Percentiles rank a stretch among this genome's conserved stretches.
These are phyloP conservation scores for Leptopilina clavipes DNA, from an alignment of 1,140 invertebrate genomes.

Conservation along the genomic window DNA sequence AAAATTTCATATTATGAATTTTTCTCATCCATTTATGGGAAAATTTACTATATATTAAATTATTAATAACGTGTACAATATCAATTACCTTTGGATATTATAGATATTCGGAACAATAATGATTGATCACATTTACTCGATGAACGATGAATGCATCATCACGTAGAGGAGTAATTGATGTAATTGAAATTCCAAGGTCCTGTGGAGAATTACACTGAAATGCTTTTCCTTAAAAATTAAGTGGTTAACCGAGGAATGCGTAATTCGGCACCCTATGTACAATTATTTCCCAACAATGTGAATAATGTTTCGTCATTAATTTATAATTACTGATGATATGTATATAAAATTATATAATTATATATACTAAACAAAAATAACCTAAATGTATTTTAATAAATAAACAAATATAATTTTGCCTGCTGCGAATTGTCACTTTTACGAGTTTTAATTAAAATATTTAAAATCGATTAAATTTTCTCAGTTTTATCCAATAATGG, in stretches of 20 bases:
- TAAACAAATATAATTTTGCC: too few relatives aligned
- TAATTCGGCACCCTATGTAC: not conserved
- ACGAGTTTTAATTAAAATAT: too few relatives aligned
- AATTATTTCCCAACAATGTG: not conserved
- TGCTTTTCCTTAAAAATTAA: slow-evolving; percentile 1
- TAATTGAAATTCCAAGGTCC: slow-evolving; percentile 31
- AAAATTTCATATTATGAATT: too few relatives aligned
- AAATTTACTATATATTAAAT: too few relatives aligned
- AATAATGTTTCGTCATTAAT: not conserved
- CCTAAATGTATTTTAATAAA: too few relatives aligned
- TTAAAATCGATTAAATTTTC: too few relatives aligned
- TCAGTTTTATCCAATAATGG: too few relatives aligned
- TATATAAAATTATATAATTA: not conserved
- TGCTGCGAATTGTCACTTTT: too few relatives aligned
- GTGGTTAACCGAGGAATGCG: slow-evolving; percentile 12
- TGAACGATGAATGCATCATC: not conserved
- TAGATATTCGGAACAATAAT: not conserved
- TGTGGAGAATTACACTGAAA: not conserved
- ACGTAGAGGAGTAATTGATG: slow-evolving; percentile 26
- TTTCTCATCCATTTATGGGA: too few relatives aligned
- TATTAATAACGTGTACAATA: too few relatives aligned
- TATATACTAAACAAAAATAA: too few relatives aligned
- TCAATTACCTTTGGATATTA: too few relatives aligned
- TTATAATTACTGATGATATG: not conserved
- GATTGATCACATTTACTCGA: slow-evolving; percentile 28